Conservation (phyloP, 2,888 invertebrate species). For the Ceratothoa steindachneri region DNA sequence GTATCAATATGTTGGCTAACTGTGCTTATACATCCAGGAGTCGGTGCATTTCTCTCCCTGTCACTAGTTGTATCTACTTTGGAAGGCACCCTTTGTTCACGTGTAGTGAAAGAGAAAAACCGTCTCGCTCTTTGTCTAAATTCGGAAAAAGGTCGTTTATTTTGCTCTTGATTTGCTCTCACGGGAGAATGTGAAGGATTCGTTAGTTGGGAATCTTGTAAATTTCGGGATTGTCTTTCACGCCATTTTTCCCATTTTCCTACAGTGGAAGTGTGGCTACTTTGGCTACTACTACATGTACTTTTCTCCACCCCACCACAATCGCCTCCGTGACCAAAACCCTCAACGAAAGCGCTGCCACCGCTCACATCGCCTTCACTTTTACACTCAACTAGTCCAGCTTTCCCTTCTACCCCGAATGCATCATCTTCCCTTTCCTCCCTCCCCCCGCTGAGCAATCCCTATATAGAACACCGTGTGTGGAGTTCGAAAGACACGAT, state of each 20-base stretch:
- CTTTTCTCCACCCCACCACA: neutral
- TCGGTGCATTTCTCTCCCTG: neutral
- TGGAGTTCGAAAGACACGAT: conserved; percentile 10
- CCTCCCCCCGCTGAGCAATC: conserved; percentile 1
- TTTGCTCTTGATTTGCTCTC: neutral
- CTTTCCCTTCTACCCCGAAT: neutral
- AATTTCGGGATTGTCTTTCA: neutral
- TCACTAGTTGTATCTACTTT: neutral
- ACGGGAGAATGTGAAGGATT: neutral
- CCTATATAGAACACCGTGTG: conserved; percentile 34
- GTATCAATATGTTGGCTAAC: neutral
- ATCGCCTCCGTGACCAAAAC: neutral
- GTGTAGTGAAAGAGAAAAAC: neutral
- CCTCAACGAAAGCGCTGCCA: too few relatives aligned
- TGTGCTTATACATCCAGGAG: neutral
- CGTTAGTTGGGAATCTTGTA: neutral
- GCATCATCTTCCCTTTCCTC: neutral
- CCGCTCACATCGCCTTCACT: neutral
- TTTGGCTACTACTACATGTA: neutral
- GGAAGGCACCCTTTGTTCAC: conserved; percentile 3
- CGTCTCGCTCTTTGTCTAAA: neutral
- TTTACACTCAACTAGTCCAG: too few relatives aligned
- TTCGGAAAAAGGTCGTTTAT: neutral
- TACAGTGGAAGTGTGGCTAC: neutral
- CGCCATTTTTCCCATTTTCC: neutral